A percentile compares a stretch with the other conserved stretches of the same genome.
phyloP scores from a whole-genome alignment of 2,888 invertebrate species.

The Mythimna pallens region DNA sequence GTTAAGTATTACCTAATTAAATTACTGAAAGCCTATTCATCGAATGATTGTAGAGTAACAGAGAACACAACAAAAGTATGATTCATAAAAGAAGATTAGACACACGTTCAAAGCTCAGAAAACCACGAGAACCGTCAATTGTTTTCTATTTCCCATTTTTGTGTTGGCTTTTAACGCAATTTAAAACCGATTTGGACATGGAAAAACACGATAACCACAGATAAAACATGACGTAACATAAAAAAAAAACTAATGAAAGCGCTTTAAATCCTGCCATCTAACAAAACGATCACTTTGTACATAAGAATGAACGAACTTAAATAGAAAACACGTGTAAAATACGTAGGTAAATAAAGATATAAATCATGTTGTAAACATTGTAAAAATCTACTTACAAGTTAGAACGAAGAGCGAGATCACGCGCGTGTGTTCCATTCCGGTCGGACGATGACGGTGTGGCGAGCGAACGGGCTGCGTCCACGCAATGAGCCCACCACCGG shows the following conservation, averaged over 20 bases:
- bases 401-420: conserved; percentile 79
- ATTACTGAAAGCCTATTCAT: not conserved
- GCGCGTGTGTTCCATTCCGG: conserved; percentile 80
- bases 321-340: conserved; percentile 8
- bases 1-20: not conserved
- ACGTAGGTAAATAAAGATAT: conserved; percentile 7
- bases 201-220: conserved; percentile 20
- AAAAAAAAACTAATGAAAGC: not conserved
- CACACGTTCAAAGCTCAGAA: not conserved
- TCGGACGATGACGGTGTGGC: conserved; percentile 70
- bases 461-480: conserved; percentile 33
- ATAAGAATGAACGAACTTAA: not conserved
- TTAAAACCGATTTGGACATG: conserved; percentile 41
- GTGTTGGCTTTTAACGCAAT: conserved; percentile 8
- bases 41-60: not conserved
- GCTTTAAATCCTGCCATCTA: not conserved
- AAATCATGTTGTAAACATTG: conserved; percentile 42
- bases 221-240: conserved; percentile 4
- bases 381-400: conserved; percentile 80
- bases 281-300: conserved; percentile 24
- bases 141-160: not conserved
- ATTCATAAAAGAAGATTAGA: not conserved
- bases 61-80: not conserved
- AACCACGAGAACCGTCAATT: not conserved
- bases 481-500: conserved; percentile 39